These are phyloP conservation scores for Harpegnathos saltator DNA, from an alignment of 1,140 invertebrate genomes.

Conservation along the genomic window DNA sequence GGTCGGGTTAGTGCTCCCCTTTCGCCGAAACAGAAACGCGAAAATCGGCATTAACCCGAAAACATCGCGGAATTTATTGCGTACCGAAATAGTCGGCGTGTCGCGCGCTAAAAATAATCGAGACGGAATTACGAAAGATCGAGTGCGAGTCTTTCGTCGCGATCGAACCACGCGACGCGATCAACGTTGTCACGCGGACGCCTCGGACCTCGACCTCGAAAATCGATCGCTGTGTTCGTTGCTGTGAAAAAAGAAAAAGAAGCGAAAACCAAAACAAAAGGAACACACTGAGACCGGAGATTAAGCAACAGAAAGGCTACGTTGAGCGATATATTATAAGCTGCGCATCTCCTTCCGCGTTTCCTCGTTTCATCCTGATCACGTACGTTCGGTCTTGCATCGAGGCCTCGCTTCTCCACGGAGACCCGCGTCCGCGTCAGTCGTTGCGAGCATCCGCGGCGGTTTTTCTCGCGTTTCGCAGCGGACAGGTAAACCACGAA, in stretches of 20 bases:
- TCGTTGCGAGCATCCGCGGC: too few species aligned
- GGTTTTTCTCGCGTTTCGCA: neutral
- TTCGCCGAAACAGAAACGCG: slow-evolving; percentile 64
- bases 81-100: slow-evolving; percentile 4
- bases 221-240: too few species aligned
- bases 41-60: slow-evolving; percentile 61
- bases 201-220: too few species aligned
- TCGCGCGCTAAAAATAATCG: slow-evolving; percentile 20
- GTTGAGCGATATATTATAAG: too few species aligned
- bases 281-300: too few species aligned
- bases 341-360: too few species aligned
- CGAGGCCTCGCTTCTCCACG: neutral
- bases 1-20: slow-evolving; percentile 70
- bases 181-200: too few species aligned
- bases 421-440: too few species aligned
- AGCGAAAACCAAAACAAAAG: too few species aligned
- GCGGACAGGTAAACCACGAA: neutral
- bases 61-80: slow-evolving; percentile 37
- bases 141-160: neutral
- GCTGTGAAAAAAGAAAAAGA: too few species aligned
- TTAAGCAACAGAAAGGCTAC: too few species aligned
- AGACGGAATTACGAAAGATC: slow-evolving; percentile 11
- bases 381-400: neutral
- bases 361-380: neutral
- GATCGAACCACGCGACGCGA: neutral